Conservation (phyloP, 2,888 invertebrate species). For the Dolomedes plantarius region DNA sequence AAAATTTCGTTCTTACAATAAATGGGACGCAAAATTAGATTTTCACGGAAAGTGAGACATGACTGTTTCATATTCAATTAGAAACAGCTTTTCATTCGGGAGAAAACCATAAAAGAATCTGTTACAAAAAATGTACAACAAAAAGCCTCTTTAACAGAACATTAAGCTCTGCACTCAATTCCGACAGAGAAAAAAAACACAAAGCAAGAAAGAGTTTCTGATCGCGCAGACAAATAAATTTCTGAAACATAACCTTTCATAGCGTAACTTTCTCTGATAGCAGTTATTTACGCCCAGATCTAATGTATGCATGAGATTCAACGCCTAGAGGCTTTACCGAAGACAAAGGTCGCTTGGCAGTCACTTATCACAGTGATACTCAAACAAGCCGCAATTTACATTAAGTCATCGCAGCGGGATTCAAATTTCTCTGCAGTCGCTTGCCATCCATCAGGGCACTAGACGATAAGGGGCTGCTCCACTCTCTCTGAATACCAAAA, state of each 20-base stretch:
- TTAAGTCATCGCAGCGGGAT: constrained; percentile 30
- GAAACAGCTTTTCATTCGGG: too few species aligned
- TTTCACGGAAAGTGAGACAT: too few species aligned
- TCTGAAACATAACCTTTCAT: neutral
- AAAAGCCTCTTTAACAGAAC: too few species aligned
- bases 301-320: neutral
- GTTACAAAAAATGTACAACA: too few species aligned
- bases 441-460: neutral
- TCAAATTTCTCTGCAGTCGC: constrained; percentile 7
- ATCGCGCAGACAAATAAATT: neutral
- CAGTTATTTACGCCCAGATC: neutral
- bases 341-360: neutral
- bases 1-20: too few species aligned
- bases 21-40: too few species aligned
- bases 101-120: too few species aligned
- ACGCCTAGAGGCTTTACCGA: neutral
- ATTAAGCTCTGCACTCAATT: too few species aligned
- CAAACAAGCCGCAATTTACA: constrained; percentile 33
- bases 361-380: constrained; percentile 22
- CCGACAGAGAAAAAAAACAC: too few species aligned
- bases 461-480: neutral
- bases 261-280: neutral
- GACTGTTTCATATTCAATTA: too few species aligned
- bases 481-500: neutral
- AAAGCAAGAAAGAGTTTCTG: too few species aligned